A percentile compares a stretch with the other conserved stretches of the same genome.
These are phyloP conservation scores for Aleiodes leptofemur DNA, from an alignment of 2,888 invertebrate genomes.

Conservation along the genomic window DNA sequence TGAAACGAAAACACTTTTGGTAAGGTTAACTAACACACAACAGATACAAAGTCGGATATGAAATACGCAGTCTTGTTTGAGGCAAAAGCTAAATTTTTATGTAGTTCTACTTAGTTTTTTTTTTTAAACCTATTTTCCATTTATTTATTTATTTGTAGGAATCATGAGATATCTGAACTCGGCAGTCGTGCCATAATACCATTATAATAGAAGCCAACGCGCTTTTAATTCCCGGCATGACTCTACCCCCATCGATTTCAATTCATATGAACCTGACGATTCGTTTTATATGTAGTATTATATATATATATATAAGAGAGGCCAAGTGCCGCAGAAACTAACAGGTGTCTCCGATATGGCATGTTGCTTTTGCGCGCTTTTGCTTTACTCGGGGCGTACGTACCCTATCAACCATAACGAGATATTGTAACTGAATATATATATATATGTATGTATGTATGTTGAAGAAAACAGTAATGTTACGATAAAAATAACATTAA, in stretches of 20 bases:
- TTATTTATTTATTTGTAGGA: constrained; percentile 15
- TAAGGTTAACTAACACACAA: too few relatives aligned
- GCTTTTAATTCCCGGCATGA: constrained; percentile 71
- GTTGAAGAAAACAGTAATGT: background rate
- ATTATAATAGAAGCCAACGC: constrained; percentile 70
- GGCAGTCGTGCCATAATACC: constrained; percentile 65
- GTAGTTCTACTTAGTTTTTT: background rate
- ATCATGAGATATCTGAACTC: constrained; percentile 44
- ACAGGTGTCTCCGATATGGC: constrained; percentile 73
- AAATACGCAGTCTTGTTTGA: too few relatives aligned
- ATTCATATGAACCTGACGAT: constrained; percentile 61
- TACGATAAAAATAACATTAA: constrained; percentile 2
- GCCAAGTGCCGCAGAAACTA: constrained; percentile 68
- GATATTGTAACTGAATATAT: constrained; percentile 37
- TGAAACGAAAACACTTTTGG: too few relatives aligned
- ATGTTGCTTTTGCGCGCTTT: constrained; percentile 64
- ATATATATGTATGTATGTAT: background rate
- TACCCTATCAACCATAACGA: constrained; percentile 40
- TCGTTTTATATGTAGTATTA: constrained; percentile 66
- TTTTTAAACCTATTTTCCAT: background rate
- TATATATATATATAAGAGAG: constrained; percentile 62
- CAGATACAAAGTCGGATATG: too few relatives aligned
- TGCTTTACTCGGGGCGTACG: constrained; percentile 57
- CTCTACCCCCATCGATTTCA: constrained; percentile 55
- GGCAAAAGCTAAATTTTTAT: background rate